Percentiles rank a stretch among this genome's conserved stretches.
phyloP scores from a whole-genome alignment of 2,888 invertebrate species.

The Lasioglossum villosulum region DNA sequence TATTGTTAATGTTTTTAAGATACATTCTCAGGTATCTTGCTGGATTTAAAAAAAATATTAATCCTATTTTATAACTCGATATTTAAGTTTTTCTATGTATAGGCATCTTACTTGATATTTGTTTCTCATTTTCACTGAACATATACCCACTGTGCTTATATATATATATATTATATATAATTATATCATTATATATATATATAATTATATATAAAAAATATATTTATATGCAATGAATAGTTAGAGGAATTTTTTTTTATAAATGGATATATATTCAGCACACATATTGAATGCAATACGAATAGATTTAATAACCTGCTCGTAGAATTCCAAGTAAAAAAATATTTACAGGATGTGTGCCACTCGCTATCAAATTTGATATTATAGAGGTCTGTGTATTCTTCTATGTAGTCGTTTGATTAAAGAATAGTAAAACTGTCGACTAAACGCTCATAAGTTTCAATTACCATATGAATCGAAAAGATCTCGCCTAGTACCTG shows the following conservation, averaged over 20 bases:
- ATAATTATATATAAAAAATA: background rate
- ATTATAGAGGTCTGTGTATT: constrained; percentile 37
- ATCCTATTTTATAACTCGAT: constrained; percentile 32
- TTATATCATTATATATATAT: background rate
- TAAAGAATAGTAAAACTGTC: constrained; percentile 5
- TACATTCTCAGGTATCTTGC: constrained; percentile 48
- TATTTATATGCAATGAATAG: constrained; percentile 16
- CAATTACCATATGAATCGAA: constrained; percentile 22
- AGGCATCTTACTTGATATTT: constrained; percentile 48
- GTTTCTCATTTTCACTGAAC: constrained; percentile 43
- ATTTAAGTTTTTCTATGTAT: constrained; percentile 37
- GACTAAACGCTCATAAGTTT: constrained; percentile 2
- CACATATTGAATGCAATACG: constrained; percentile 36
- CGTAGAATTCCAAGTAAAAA: constrained; percentile 52
- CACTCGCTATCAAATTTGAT: constrained; percentile 53
- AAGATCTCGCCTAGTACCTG: constrained; percentile 2
- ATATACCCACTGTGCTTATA: constrained; percentile 38
- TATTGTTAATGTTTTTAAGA: constrained; percentile 36
- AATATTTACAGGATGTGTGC: constrained; percentile 59
- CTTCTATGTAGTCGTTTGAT: constrained; percentile 12
- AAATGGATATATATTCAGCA: constrained; percentile 51
- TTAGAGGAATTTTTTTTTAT: constrained; percentile 18
- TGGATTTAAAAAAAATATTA: constrained; percentile 43
- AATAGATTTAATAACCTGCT: constrained; percentile 41
- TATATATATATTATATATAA: background rate